phyloP scores from a whole-genome alignment of 2,888 invertebrate genomes.

The Acleris cristana region DNA sequence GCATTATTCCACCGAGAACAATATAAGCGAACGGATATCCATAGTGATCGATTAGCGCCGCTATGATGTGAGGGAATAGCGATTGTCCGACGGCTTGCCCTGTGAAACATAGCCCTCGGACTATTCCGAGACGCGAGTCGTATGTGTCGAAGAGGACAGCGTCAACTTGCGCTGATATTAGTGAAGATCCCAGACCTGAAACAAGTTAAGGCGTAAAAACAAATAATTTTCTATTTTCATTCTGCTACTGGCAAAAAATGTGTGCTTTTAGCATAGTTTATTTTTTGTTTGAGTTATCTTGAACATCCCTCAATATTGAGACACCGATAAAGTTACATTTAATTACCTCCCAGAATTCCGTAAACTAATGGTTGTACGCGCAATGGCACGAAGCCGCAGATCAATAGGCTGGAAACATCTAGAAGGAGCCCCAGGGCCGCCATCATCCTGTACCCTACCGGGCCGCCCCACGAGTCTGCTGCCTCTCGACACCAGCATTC shows the following conservation, averaged over 20 bases:
- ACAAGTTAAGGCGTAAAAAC: slow-evolving; percentile 35
- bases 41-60: slow-evolving; percentile 66
- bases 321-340: no score
- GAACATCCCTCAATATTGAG: no score
- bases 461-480: slow-evolving; percentile 77
- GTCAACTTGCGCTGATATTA: slow-evolving; percentile 77
- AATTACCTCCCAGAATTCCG: slow-evolving; percentile 68
- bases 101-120: slow-evolving; percentile 68
- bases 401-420: slow-evolving; percentile 60
- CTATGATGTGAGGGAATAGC: slow-evolving; percentile 73
- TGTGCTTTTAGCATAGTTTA: no score
- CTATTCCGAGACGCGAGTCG: slow-evolving; percentile 65
- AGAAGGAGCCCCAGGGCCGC: slow-evolving; percentile 63
- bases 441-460: slow-evolving; percentile 68
- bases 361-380: slow-evolving; percentile 64
- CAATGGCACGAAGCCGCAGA: slow-evolving; percentile 63
- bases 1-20: slow-evolving; percentile 67
- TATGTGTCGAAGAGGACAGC: slow-evolving; percentile 77
- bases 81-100: slow-evolving; percentile 78
- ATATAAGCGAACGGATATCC: slow-evolving; percentile 68
- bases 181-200: slow-evolving; percentile 75
- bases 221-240: no score
- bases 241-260: background rate
- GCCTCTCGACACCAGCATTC: slow-evolving; percentile 81
- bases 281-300: no score